phyloP scores from a whole-genome alignment of 1,140 invertebrate species.

The Hylaeus anthracinus region DNA sequence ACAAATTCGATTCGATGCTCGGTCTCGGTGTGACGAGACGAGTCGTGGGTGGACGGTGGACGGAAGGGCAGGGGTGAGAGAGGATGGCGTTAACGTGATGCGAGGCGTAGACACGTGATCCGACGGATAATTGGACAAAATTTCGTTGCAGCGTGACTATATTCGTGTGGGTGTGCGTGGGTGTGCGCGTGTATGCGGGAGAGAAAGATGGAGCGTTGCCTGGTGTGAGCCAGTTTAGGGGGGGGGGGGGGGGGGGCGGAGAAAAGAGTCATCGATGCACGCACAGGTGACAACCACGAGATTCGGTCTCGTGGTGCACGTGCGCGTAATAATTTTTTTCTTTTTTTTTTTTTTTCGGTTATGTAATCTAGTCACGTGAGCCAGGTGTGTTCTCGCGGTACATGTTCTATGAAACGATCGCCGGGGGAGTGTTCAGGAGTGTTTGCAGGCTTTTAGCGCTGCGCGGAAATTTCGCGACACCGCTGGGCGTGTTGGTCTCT shows the following conservation, averaged over 20 bases:
- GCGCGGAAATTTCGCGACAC: too few species aligned
- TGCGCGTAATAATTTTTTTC: conserved; percentile 38
- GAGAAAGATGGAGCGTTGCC: neutral
- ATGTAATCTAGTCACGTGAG: conserved; percentile 49
- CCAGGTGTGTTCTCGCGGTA: conserved; percentile 65
- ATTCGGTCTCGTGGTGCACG: conserved; percentile 47
- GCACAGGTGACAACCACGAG: conserved; percentile 9
- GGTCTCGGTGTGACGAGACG: neutral
- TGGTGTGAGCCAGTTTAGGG: neutral
- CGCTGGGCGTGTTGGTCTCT: too few species aligned
- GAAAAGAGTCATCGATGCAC: conserved; percentile 25
- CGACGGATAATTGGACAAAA: conserved; percentile 54
- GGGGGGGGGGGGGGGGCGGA: conserved; percentile 10
- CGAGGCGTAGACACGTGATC: conserved; percentile 48
- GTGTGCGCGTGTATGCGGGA: neutral
- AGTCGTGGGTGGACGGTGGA: neutral
- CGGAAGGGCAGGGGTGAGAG: neutral
- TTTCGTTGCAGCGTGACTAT: conserved; percentile 46
- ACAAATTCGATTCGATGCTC: neutral
- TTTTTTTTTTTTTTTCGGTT: conserved; percentile 16
- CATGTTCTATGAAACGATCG: conserved; percentile 65
- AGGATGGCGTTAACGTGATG: conserved; percentile 24
- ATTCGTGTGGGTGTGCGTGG: neutral
- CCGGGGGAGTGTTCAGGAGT: neutral
- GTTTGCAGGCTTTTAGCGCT: too few species aligned